These are phyloP conservation scores for Eupithecia tripunctaria DNA, from an alignment of 2,888 invertebrate genomes.

Conservation along the genomic window DNA sequence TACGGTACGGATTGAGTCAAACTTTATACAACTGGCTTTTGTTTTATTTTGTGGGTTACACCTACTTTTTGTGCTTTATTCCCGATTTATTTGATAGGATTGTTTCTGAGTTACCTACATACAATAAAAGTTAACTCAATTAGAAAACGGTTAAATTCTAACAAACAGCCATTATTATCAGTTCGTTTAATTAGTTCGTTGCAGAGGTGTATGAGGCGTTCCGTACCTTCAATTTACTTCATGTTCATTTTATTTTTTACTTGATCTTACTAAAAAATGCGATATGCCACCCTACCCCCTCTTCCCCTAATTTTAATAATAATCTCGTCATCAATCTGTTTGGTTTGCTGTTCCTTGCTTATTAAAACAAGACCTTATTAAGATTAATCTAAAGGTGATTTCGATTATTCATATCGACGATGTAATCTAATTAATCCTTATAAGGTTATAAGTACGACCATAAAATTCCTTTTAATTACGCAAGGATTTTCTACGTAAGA, in stretches of 20 bases:
- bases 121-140: background rate
- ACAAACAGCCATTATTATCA: background rate
- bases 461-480: slow-evolving; percentile 29
- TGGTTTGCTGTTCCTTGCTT: slow-evolving; percentile 57
- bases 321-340: slow-evolving; percentile 65
- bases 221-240: too few relatives aligned
- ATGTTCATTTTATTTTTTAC: background rate
- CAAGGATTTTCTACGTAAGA: slow-evolving; percentile 10
- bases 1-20: background rate
- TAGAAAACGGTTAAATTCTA: background rate
- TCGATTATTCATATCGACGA: slow-evolving; percentile 42
- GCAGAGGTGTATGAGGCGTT: too few relatives aligned
- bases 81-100: background rate
- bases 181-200: too few relatives aligned
- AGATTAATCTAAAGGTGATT: slow-evolving; percentile 53
- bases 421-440: slow-evolving; percentile 29
- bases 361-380: slow-evolving; percentile 65
- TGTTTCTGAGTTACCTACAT: background rate
- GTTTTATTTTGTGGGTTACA: background rate
- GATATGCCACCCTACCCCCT: slow-evolving; percentile 33
- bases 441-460: background rate
- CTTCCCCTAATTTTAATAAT: slow-evolving; percentile 63
- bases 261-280: background rate
- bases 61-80: background rate
- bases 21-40: background rate